These are phyloP conservation scores for Acanthis flammea DNA, from an alignment of 2,797 vertebrate genomes.

Conservation along the genomic window DNA sequence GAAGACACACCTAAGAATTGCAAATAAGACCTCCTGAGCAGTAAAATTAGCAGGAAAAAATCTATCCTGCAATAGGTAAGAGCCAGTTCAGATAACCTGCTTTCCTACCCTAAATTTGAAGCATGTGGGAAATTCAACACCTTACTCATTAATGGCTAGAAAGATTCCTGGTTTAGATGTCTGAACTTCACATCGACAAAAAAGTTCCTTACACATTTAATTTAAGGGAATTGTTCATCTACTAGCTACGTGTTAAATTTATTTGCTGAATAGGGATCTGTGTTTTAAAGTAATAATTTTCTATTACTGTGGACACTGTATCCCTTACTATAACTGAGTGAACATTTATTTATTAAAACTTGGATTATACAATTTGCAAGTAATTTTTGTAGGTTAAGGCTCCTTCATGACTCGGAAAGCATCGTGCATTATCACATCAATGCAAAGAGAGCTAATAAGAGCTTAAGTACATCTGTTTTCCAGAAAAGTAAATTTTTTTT, in stretches of 20 bases:
- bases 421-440: neutral
- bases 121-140: neutral
- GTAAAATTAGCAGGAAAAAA: neutral
- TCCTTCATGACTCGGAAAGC: neutral
- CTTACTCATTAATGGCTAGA: neutral
- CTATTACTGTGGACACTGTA: neutral
- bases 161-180: neutral
- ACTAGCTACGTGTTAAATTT: neutral
- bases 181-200: neutral
- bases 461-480: conserved; percentile 31
- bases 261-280: neutral
- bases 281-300: neutral
- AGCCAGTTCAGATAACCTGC: neutral
- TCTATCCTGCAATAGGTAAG: neutral
- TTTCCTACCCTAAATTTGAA: neutral
- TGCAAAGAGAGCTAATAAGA: neutral
- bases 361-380: neutral
- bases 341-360: conserved; percentile 8
- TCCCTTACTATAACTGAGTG: neutral
- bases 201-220: neutral
- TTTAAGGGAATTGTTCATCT: neutral
- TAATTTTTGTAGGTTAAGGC: neutral
- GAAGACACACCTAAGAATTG: neutral
- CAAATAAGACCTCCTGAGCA: neutral
- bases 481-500: neutral